A percentile compares a stretch with the other conserved stretches of the same genome.
Evolutionary conservation across 2,888 invertebrate genomes (phyloP).

Genomic region (Seira ritae): DNA sequence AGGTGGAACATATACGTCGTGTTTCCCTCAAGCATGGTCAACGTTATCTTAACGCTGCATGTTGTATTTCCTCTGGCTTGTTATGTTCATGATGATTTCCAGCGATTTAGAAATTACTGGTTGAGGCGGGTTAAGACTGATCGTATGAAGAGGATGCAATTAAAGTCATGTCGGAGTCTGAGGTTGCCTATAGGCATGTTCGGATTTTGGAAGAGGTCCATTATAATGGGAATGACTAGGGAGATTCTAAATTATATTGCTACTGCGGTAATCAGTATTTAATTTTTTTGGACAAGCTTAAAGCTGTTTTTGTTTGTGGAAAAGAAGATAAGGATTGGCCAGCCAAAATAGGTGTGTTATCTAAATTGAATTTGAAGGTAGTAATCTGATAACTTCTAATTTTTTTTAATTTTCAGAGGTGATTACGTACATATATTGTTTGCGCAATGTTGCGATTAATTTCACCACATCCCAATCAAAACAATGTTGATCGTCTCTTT

Average conservation of each 20-base stretch:
- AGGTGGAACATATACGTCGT: not conserved
- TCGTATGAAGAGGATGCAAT: too few species aligned
- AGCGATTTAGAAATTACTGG: conserved; percentile 15
- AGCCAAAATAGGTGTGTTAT: too few species aligned
- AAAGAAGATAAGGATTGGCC: too few species aligned
- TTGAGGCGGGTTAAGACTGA: not conserved
- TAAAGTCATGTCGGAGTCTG: not conserved
- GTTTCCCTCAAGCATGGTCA: conserved; percentile 5
- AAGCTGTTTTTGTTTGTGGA: too few species aligned
- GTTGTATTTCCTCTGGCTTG: not conserved
- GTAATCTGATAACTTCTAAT: too few species aligned
- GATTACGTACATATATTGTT: too few species aligned
- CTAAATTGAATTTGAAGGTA: too few species aligned
- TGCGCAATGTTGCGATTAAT: too few species aligned
- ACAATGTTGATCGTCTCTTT: too few species aligned
- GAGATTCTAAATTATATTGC: not conserved
- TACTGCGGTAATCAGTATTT: conserved; percentile 13
- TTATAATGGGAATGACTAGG: not conserved
- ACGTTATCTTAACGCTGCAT: not conserved
- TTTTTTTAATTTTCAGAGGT: too few species aligned
- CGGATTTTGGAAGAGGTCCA: conserved; percentile 5
- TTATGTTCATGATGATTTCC: conserved; percentile 8
- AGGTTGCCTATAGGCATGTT: not conserved
- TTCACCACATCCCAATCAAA: too few species aligned
- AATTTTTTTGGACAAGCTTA: too few species aligned